Percentiles rank a stretch among this genome's conserved stretches.
These are phyloP conservation scores for Dipodomys stephensi DNA, from an alignment of 2,113 vertebrate genomes.

Conservation along the genomic window DNA sequence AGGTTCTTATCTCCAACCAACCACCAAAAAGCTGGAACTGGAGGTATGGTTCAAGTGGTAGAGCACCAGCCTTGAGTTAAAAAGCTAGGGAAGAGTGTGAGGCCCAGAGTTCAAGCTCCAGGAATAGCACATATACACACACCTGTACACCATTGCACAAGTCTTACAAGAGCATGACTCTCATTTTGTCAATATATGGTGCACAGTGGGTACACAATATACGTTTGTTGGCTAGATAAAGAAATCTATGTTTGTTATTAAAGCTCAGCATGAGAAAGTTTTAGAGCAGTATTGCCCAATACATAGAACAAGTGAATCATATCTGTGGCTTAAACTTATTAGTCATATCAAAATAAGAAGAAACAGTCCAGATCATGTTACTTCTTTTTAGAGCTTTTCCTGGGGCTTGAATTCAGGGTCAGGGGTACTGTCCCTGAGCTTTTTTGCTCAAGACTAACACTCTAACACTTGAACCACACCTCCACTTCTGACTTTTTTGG, in stretches of 20 bases:
- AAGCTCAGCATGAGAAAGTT: background rate
- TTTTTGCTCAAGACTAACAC: no score
- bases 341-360: background rate
- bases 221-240: background rate
- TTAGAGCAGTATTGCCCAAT: background rate
- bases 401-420: no score
- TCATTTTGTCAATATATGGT: background rate
- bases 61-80: no score
- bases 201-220: background rate
- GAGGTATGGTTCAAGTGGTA: no score
- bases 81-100: no score
- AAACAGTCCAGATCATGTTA: background rate
- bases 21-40: no score
- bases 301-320: background rate
- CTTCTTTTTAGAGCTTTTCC: background rate
- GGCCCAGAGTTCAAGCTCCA: no score
- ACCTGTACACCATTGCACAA: background rate
- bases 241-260: background rate
- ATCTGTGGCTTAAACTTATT: background rate
- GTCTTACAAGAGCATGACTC: background rate
- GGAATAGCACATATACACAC: no score
- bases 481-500: no score
- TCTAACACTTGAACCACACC: no score
- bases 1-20: no score
- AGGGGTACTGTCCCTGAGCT: no score